Evolutionary conservation across 2,797 vertebrate genomes (phyloP).

Genomic region (Lateolabrax maculatus): DNA sequence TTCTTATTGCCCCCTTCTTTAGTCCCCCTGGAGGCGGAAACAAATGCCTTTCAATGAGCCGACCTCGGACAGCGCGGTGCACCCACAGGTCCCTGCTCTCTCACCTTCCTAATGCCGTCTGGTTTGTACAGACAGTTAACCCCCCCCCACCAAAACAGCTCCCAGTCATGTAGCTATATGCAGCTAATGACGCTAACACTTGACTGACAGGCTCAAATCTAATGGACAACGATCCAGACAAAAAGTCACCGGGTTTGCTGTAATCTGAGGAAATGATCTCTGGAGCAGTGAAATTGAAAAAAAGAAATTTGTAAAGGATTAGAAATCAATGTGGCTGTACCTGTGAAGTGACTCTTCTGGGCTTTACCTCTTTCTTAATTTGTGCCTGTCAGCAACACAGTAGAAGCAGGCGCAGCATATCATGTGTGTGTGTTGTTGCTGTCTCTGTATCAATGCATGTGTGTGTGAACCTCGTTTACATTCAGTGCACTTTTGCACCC

Average conservation of each 20-base stretch:
- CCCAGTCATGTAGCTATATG: slow-evolving; percentile 38
- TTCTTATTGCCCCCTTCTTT: slow-evolving; percentile 50
- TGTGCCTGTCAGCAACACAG: slow-evolving; percentile 64
- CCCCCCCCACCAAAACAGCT: slow-evolving; percentile 42
- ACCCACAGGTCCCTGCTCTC: slow-evolving; percentile 69
- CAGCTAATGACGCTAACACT: slow-evolving; percentile 46
- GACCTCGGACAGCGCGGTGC: slow-evolving; percentile 49
- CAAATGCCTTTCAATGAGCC: slow-evolving; percentile 76
- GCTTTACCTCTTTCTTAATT: slow-evolving; percentile 44
- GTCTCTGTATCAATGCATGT: slow-evolving; percentile 49
- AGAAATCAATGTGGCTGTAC: slow-evolving; percentile 48
- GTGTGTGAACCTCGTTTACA: slow-evolving; percentile 79
- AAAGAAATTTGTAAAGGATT: slow-evolving; percentile 27
- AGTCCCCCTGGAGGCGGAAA: slow-evolving; percentile 62
- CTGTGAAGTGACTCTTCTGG: slow-evolving; percentile 29
- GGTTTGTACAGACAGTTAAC: slow-evolving; percentile 51
- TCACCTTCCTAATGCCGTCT: slow-evolving; percentile 69
- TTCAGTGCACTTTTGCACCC: slow-evolving; percentile 82
- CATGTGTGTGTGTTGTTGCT: slow-evolving; percentile 43
- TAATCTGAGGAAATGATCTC: slow-evolving; percentile 46
- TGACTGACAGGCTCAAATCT: slow-evolving; percentile 43
- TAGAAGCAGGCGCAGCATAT: slow-evolving; percentile 11
- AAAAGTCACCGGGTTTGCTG: slow-evolving; percentile 35
- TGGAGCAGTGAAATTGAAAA: slow-evolving; percentile 10
- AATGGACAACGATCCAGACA: slow-evolving; percentile 23